phyloP scores from a whole-genome alignment of 2,797 vertebrate genomes.

The Rhinella marina region DNA sequence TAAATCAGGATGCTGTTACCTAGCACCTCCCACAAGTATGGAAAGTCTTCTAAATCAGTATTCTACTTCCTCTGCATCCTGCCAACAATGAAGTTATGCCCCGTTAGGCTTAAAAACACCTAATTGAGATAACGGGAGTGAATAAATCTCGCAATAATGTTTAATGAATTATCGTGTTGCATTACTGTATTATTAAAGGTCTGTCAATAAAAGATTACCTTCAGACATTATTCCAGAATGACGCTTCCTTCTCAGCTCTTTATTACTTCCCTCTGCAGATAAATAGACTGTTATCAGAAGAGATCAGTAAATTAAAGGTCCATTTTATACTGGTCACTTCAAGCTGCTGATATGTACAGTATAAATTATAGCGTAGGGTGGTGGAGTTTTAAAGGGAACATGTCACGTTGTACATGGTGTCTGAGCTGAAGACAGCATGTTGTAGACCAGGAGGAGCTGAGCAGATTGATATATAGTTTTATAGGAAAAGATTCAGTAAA shows the following conservation, averaged over 20 bases:
- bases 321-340: constrained; percentile 59
- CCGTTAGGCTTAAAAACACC: background rate
- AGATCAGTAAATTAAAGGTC: constrained; percentile 63
- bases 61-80: background rate
- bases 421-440: too few species aligned
- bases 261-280: constrained; percentile 26
- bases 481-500: too few species aligned
- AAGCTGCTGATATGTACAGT: constrained; percentile 22
- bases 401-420: too few species aligned
- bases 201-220: constrained; percentile 61
- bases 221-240: constrained; percentile 52
- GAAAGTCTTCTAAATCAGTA: background rate
- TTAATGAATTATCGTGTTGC: background rate
- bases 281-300: constrained; percentile 59
- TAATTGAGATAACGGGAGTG: background rate
- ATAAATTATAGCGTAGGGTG: background rate
- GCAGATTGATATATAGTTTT: too few species aligned
- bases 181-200: constrained; percentile 1
- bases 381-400: constrained; percentile 44
- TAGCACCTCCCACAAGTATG: background rate
- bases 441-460: too few species aligned
- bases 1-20: background rate
- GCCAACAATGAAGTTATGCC: background rate
- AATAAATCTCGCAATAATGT: background rate
- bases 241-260: background rate